A percentile compares a stretch with the other conserved stretches of the same genome.
These are phyloP conservation scores for Clamator glandarius DNA, from an alignment of 2,797 vertebrate genomes.

Conservation along the genomic window DNA sequence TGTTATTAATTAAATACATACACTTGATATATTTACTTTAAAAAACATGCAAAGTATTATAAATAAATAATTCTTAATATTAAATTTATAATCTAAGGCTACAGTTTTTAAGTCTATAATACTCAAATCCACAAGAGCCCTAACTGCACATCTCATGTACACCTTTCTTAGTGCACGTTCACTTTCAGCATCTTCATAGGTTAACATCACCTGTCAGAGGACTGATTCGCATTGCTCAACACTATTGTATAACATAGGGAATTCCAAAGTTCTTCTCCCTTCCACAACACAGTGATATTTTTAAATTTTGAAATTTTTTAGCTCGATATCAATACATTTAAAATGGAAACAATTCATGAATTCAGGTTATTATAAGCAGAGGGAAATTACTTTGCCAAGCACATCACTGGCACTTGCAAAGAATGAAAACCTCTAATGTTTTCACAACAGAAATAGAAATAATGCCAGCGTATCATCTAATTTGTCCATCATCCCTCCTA, in stretches of 20 bases:
- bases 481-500: neutral
- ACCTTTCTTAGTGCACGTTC: neutral
- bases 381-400: neutral
- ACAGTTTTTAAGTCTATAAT: neutral
- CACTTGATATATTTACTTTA: neutral
- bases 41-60: neutral
- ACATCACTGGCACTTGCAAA: fast-evolving
- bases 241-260: neutral
- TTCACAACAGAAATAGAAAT: neutral
- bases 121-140: neutral
- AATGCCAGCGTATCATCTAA: neutral
- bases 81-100: neutral
- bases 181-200: neutral
- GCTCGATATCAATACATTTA: neutral
- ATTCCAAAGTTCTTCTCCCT: neutral
- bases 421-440: neutral
- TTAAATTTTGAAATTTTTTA: neutral
- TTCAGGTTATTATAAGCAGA: neutral
- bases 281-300: neutral
- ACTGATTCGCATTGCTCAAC: neutral
- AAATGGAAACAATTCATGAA: neutral
- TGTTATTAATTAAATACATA: neutral
- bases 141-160: neutral
- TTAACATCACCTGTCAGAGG: neutral
- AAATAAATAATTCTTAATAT: neutral